Evolutionary conservation across 2,797 vertebrate genomes (phyloP), one percentile per base, ranked within the genome.

Genomic region (Xenops minutus): DNA sequence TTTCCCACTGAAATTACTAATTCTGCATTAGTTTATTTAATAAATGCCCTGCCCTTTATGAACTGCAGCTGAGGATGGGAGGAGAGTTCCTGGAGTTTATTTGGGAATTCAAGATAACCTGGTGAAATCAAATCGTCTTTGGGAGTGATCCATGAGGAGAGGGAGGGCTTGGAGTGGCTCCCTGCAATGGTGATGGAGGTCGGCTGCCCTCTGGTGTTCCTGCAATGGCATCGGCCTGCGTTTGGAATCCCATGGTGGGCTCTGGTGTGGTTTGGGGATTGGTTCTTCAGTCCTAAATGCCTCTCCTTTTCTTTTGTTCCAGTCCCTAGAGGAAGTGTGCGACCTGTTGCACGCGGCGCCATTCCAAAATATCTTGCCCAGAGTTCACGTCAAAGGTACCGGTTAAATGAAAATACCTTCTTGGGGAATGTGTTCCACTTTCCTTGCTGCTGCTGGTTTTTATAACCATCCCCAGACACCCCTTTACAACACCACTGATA

Each of bases 301-400:
- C 51, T 93, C 36, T 92, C 10, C 1, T 78, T 94, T 92, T 59
- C 51, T 80, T 89, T 67, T 7, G 6, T 95, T 78, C 41, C 67
- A 99, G 99, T 99, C 99, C 17, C 98, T 99, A 82, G 99, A 99
- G 95, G 99, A 99, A 90, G 99, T 99, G 29, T 99, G 99, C 96
- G 99, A 99, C 96, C 97, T 99, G 96, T 93, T 99, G 86, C 99
- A 99, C 0, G 99, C 99, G 1, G 99, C 99, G 0, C 99, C 99
- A 0, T 99, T 99, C 96, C 99, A 99, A 96, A 99, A 99, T 97
- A 99, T 99, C 96, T 98, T 99, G 52, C 99, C 99, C 13, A 97
- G 99, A 85, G 99, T 99, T 92, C 99, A 99, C 1, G 99, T 99
- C 88, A 99, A 99, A 99, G 99, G 99, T 99, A 97, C 94, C 3